phyloP scores from a whole-genome alignment of 2,888 invertebrate species.

The Stomorhina lunata region DNA sequence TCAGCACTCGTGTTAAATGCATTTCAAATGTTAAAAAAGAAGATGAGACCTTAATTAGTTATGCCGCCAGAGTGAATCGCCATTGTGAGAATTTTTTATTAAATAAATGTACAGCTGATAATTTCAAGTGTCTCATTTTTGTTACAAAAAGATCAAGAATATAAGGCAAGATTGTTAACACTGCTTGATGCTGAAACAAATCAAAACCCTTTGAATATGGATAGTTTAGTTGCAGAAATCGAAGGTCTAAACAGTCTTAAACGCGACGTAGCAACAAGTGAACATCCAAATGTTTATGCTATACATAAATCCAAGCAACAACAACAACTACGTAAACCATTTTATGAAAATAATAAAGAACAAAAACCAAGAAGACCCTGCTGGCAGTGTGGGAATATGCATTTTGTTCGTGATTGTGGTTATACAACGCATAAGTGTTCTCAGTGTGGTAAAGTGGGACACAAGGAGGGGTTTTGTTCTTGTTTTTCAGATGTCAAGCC shows the following conservation, averaged over 20 bases:
- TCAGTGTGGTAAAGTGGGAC: neutral
- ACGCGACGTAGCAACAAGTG: neutral
- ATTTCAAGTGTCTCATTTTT: constrained; percentile 22
- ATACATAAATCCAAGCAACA: constrained; percentile 5
- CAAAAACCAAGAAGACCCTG: constrained; percentile 45
- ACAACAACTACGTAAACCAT: neutral
- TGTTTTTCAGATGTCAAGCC: constrained; percentile 29
- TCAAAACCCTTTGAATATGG: constrained; percentile 19
- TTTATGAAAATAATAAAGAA: neutral
- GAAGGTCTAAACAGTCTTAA: constrained; percentile 2
- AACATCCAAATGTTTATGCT: neutral
- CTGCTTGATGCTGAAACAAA: constrained; percentile 31
- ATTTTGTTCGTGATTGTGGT: neutral
- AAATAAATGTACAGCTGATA: constrained; percentile 11
- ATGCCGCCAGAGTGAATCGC: constrained; percentile 31
- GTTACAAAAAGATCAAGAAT: too few species aligned
- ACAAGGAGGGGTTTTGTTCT: constrained; percentile 54
- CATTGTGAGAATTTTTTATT: constrained; percentile 54
- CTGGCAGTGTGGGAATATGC: constrained; percentile 51
- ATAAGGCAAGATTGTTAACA: constrained; percentile 9
- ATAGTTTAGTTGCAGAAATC: constrained; percentile 19
- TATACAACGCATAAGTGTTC: constrained; percentile 11
- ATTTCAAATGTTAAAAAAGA: neutral
- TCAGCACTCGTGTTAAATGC: constrained; percentile 26
- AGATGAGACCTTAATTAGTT: neutral